These are phyloP conservation scores for Lepidurus arcticus DNA, from an alignment of 1,140 invertebrate genomes.

Conservation along the genomic window DNA sequence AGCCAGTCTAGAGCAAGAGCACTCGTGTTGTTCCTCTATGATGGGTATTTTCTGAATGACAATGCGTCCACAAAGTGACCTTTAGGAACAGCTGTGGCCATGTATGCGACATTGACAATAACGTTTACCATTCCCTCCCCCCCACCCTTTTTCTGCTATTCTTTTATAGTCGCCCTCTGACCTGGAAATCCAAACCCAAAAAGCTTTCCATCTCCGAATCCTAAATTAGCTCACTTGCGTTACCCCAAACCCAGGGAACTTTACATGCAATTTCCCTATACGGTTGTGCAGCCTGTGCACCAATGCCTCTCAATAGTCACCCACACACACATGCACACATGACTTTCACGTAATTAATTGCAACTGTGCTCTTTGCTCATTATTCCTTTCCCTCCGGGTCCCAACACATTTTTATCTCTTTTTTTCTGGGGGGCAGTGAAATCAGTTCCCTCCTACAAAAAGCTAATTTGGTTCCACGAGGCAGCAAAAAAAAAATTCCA, in stretches of 20 bases:
- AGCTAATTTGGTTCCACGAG: neutral
- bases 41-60: slow-evolving; percentile 11
- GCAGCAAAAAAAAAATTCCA: neutral
- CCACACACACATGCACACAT: neutral
- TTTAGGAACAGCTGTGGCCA: slow-evolving; percentile 14
- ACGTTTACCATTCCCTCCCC: neutral
- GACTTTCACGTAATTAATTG: slow-evolving; percentile 11
- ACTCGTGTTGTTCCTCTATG: neutral
- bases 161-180: slow-evolving; percentile 18
- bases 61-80: slow-evolving; percentile 14
- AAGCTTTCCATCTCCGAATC: neutral
- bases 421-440: neutral
- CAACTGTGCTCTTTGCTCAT: slow-evolving; percentile 3
- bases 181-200: neutral
- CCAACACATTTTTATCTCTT: neutral
- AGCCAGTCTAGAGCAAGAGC: neutral
- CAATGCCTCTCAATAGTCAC: slow-evolving; percentile 21
- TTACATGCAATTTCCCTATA: slow-evolving; percentile 3
- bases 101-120: slow-evolving; percentile 14
- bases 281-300: slow-evolving; percentile 4
- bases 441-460: neutral
- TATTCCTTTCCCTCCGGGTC: neutral
- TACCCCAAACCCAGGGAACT: neutral
- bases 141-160: neutral
- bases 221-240: slow-evolving; percentile 19